A percentile compares a stretch with the other conserved stretches of the same genome.
Evolutionary conservation across 1,140 invertebrate species (phyloP).

Genomic region (Tenebrio molitor): DNA sequence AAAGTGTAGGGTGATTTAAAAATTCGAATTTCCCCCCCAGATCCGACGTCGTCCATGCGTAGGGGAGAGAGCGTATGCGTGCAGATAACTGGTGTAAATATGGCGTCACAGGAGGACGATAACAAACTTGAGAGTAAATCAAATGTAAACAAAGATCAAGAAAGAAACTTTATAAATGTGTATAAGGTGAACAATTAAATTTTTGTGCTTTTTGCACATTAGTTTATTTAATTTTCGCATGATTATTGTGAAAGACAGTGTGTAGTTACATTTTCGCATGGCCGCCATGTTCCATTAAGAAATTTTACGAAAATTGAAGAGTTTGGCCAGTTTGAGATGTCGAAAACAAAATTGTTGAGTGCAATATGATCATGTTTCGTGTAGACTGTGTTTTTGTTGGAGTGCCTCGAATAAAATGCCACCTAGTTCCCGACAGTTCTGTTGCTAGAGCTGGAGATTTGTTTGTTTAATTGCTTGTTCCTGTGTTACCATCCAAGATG

Average conservation of each 20-base stretch:
- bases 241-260: slow-evolving; percentile 60
- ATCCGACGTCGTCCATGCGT: neutral
- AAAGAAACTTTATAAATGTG: slow-evolving; percentile 62
- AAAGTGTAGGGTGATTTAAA: neutral
- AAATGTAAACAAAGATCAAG: slow-evolving; percentile 62
- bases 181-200: slow-evolving; percentile 64
- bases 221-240: slow-evolving; percentile 62
- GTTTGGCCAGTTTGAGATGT: slow-evolving; percentile 45
- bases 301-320: slow-evolving; percentile 57
- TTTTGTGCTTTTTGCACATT: slow-evolving; percentile 61
- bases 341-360: slow-evolving; percentile 48
- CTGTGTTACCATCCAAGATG: slow-evolving; percentile 55
- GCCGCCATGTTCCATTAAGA: slow-evolving; percentile 63
- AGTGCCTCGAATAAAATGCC: slow-evolving; percentile 49
- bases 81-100: slow-evolving; percentile 64
- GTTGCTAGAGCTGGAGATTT: slow-evolving; percentile 52
- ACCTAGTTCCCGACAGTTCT: slow-evolving; percentile 44
- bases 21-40: neutral
- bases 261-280: slow-evolving; percentile 62
- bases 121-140: slow-evolving; percentile 61
- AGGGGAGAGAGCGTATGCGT: slow-evolving; percentile 51
- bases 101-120: slow-evolving; percentile 64
- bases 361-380: slow-evolving; percentile 46
- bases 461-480: slow-evolving; percentile 58
- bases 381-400: slow-evolving; percentile 52